phyloP scores from a whole-genome alignment of 2,888 invertebrate genomes.

The Oscheius sp. region DNA sequence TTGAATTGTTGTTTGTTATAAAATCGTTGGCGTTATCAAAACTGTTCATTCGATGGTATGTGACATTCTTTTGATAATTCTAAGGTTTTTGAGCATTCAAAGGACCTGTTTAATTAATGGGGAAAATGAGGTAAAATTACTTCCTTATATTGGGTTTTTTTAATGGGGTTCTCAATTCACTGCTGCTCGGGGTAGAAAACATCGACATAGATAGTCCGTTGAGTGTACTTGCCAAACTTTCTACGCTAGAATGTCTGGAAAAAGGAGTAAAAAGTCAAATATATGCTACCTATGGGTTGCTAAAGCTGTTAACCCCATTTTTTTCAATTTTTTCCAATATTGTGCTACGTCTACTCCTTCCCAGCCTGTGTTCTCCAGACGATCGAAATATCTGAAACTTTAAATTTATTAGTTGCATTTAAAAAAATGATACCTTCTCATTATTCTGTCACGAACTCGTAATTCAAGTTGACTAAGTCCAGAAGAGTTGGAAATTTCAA shows the following conservation, averaged over 20 bases:
- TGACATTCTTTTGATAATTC: no score
- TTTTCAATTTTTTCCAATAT: slow-evolving; percentile 72
- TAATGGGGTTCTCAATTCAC: slow-evolving; percentile 7
- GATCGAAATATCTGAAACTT: slow-evolving; percentile 66
- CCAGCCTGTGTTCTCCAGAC: slow-evolving; percentile 78
- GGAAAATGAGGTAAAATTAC: no score
- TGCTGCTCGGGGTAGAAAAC: slow-evolving; percentile 23
- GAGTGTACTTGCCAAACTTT: slow-evolving; percentile 59
- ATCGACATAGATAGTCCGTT: slow-evolving; percentile 35
- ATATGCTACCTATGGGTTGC: slow-evolving; percentile 44
- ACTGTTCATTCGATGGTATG: not conserved
- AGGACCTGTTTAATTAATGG: no score
- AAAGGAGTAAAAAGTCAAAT: not conserved
- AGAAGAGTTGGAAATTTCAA: slow-evolving; percentile 36
- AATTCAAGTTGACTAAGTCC: slow-evolving; percentile 51
- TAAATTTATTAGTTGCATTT: not conserved
- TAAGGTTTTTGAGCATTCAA: no score
- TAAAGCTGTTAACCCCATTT: slow-evolving; percentile 53
- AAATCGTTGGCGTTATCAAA: slow-evolving; percentile 17
- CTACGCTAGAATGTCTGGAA: slow-evolving; percentile 53
- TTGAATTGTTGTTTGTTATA: slow-evolving; percentile 75
- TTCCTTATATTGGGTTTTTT: no score
- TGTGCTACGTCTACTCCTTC: slow-evolving; percentile 77
- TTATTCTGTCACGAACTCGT: slow-evolving; percentile 61
- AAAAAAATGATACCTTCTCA: slow-evolving; percentile 49